Percentiles rank a stretch among this genome's conserved stretches.
These are phyloP conservation scores for Gymnocephalus cernua DNA, from an alignment of 2,113 vertebrate species.

Conservation along the genomic window DNA sequence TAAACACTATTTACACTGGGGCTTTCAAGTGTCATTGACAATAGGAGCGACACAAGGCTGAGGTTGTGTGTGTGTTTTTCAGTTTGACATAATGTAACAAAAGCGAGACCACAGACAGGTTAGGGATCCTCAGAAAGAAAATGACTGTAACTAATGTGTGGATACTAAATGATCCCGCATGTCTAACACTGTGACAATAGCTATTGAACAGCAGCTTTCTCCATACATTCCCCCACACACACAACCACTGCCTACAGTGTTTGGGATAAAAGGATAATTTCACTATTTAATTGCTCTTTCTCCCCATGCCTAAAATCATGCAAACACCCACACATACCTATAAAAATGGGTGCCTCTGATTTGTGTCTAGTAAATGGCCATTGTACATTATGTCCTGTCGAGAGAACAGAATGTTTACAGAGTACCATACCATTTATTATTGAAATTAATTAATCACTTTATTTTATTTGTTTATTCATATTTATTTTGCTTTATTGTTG, in stretches of 20 bases:
- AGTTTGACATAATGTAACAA: constrained; percentile 17
- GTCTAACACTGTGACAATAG: constrained; percentile 13
- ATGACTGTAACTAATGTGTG: constrained; percentile 30
- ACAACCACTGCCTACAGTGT: not conserved
- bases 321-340: not conserved
- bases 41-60: constrained; percentile 1
- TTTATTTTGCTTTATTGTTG: not conserved
- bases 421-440: not conserved
- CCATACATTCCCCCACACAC: not conserved
- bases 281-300: constrained; percentile 15
- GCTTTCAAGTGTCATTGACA: constrained; percentile 19
- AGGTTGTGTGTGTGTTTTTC: constrained; percentile 25
- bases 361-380: not conserved
- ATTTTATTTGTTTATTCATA: not conserved
- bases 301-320: not conserved
- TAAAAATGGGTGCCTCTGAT: not conserved
- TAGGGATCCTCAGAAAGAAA: constrained; percentile 10
- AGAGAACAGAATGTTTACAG: not conserved
- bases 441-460: not conserved
- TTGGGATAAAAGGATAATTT: not conserved
- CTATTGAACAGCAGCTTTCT: not conserved
- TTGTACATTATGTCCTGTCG: not conserved
- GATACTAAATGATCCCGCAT: constrained; percentile 1
- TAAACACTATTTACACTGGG: constrained; percentile 33
- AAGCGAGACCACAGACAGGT: constrained; percentile 1